A percentile compares a stretch with the other conserved stretches of the same genome.
Conservation (phyloP, 2,888 invertebrate species). For the Parnassius smintheus region DNA sequence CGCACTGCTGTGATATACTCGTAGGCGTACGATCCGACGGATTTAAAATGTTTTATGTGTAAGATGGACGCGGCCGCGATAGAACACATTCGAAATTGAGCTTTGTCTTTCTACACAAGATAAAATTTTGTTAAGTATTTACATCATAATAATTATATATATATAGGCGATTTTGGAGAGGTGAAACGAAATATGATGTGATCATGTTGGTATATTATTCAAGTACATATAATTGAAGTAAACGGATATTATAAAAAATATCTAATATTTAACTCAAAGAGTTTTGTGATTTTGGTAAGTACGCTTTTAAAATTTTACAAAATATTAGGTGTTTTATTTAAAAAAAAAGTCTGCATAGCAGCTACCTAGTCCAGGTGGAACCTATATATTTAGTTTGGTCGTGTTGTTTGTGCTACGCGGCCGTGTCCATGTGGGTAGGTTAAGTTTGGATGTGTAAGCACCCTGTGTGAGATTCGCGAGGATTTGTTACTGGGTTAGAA, state of each 20-base stretch:
- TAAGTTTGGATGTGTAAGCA: constrained; percentile 68
- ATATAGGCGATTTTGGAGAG: no score
- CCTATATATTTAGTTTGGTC: constrained; percentile 21
- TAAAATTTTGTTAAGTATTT: neutral
- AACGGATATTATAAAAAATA: no score
- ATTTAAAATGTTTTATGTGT: constrained; percentile 38
- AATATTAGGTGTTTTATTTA: constrained; percentile 14
- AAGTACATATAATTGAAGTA: no score
- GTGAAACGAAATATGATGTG: no score
- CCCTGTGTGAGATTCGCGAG: constrained; percentile 50
- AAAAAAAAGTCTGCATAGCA: constrained; percentile 19
- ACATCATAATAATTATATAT: no score
- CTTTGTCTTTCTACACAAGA: neutral
- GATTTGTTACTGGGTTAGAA: constrained; percentile 14
- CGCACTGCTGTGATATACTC: constrained; percentile 73
- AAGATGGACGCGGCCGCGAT: constrained; percentile 31
- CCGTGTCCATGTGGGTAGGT: constrained; percentile 54
- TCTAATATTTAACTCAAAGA: neutral
- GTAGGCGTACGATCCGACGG: constrained; percentile 54
- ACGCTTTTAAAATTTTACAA: constrained; percentile 8
- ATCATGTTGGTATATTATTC: no score
- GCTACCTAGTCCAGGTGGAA: constrained; percentile 20
- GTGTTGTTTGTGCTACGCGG: constrained; percentile 44
- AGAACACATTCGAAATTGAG: constrained; percentile 22
- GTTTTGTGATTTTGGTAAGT: constrained; percentile 11